Evolutionary conservation across 1,140 invertebrate genomes (phyloP).

Genomic region (Tigriopus japonicus): DNA sequence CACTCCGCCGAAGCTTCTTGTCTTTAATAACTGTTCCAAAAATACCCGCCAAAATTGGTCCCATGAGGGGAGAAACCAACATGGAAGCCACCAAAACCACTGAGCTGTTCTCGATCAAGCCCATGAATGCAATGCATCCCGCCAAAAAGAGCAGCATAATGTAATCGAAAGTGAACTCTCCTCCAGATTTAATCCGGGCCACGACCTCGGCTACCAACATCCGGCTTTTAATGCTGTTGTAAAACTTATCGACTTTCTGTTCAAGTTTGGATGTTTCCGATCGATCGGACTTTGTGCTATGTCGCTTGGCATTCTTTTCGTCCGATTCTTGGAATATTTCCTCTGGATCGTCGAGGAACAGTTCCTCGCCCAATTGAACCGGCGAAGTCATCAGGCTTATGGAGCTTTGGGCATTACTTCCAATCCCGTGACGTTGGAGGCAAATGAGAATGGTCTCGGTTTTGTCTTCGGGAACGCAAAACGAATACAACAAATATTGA

Average conservation of each 20-base stretch:
- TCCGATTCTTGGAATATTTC: too few relatives aligned
- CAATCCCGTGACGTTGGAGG: too few relatives aligned
- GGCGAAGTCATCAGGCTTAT: too few relatives aligned
- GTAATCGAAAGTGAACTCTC: conserved; percentile 63
- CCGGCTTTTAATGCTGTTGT: conserved; percentile 38
- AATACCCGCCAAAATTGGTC: conserved; percentile 62
- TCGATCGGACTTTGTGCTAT: too few relatives aligned
- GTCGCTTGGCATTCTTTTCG: too few relatives aligned
- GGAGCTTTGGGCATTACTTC: too few relatives aligned
- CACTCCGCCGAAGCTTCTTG: conserved; percentile 37
- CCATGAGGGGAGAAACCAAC: conserved; percentile 70
- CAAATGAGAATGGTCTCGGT: too few relatives aligned
- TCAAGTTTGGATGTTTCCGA: too few relatives aligned
- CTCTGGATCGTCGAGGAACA: too few relatives aligned
- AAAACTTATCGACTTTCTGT: neutral
- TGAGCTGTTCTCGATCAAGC: conserved; percentile 55
- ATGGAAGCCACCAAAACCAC: conserved; percentile 66
- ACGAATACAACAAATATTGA: too few relatives aligned
- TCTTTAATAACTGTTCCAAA: conserved; percentile 63
- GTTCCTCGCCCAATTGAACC: too few relatives aligned
- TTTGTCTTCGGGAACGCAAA: too few relatives aligned
- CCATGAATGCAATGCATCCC: conserved; percentile 40
- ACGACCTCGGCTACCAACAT: conserved; percentile 67
- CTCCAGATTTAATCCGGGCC: conserved; percentile 49
- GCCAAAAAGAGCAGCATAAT: conserved; percentile 53